Conservation (phyloP, 2,113 vertebrate genomes). For the Muscicapa adusta region DNA sequence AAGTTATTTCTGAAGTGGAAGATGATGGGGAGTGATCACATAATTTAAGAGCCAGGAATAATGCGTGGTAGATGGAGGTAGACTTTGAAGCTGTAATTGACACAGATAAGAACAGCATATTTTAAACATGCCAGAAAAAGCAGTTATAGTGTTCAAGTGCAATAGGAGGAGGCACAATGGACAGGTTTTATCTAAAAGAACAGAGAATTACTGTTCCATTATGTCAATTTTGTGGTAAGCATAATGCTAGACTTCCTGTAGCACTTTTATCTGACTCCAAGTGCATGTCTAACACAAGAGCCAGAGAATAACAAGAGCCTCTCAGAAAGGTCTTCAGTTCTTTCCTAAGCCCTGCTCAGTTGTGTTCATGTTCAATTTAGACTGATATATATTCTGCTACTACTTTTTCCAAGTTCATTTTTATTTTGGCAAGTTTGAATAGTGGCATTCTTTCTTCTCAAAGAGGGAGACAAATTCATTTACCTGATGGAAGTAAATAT, state of each 20-base stretch:
- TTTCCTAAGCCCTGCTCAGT: neutral
- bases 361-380: neutral
- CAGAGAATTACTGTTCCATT: conserved; percentile 42
- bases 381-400: neutral
- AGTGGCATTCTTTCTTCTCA: neutral
- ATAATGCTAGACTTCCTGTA: neutral
- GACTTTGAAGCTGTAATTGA: conserved; percentile 37
- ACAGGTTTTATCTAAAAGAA: conserved; percentile 41
- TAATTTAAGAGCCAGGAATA: conserved; percentile 10
- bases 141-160: neutral
- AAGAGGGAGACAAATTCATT: neutral
- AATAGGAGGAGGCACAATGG: neutral
- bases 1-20: neutral
- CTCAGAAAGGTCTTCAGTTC: neutral
- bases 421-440: neutral
- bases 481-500: neutral
- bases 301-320: neutral
- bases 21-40: neutral
- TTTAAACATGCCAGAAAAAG: conserved; percentile 33
- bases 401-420: neutral
- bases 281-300: neutral
- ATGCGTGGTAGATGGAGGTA: neutral
- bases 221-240: conserved; percentile 32
- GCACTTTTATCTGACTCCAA: conserved; percentile 34
- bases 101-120: neutral